A percentile compares a stretch with the other conserved stretches of the same genome.
These are phyloP conservation scores for Hypotaenidia philippensis DNA, from an alignment of 2,797 vertebrate genomes.

Conservation along the genomic window DNA sequence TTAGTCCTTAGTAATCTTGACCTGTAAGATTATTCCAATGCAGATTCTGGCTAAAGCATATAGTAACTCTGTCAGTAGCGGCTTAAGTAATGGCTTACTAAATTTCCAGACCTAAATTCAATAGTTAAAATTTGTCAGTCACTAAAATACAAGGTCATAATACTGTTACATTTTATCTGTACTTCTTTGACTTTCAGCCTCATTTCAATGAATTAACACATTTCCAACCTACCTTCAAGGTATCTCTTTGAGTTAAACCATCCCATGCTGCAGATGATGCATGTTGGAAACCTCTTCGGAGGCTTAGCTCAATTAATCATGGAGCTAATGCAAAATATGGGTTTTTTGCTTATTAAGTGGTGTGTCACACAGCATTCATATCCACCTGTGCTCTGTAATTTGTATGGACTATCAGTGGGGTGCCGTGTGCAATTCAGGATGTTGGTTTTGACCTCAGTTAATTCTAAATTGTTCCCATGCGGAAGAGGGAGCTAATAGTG, in stretches of 20 bases:
- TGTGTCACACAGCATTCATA: background rate
- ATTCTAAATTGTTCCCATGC: background rate
- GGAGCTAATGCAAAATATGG: background rate
- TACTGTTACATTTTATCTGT: background rate
- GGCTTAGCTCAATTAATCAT: background rate
- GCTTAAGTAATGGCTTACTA: background rate
- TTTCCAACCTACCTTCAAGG: background rate
- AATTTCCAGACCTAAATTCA: background rate
- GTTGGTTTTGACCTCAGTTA: background rate
- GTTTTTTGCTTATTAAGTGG: background rate
- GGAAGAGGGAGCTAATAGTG: background rate
- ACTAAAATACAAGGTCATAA: background rate
- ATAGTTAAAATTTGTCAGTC: background rate
- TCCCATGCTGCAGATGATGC: background rate
- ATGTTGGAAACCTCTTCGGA: background rate
- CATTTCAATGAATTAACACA: slow-evolving; percentile 21
- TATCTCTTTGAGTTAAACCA: background rate
- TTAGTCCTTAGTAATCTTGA: background rate
- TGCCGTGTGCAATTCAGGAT: background rate
- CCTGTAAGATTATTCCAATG: background rate
- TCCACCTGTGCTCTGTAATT: background rate
- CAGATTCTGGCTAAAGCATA: background rate
- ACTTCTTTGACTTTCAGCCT: background rate
- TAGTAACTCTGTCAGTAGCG: background rate
- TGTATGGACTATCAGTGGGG: background rate